phyloP scores from a whole-genome alignment of 2,113 vertebrate species.

The Guaruba guarouba region DNA sequence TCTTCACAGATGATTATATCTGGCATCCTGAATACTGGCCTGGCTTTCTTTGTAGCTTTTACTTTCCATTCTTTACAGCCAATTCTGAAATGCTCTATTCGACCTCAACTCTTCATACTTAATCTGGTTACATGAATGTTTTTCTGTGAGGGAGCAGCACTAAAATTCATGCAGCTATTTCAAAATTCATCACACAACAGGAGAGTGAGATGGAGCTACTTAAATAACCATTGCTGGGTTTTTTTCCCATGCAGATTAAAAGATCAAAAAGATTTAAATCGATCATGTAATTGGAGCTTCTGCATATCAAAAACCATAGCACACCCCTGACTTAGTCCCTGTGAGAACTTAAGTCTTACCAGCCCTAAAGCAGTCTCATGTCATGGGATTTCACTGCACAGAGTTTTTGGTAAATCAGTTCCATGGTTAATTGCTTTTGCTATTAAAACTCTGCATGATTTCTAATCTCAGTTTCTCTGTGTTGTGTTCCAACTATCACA shows the following conservation, averaged over 20 bases:
- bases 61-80: background rate
- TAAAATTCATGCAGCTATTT: background rate
- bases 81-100: background rate
- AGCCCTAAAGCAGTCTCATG: background rate
- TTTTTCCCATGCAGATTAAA: conserved; percentile 17
- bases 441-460: background rate
- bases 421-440: background rate
- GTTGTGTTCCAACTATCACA: background rate
- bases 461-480: background rate
- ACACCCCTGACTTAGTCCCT: background rate
- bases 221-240: background rate
- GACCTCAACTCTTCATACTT: background rate
- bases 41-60: background rate
- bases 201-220: background rate
- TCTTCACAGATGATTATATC: background rate
- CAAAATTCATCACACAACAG: background rate
- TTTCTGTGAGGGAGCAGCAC: background rate
- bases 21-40: background rate
- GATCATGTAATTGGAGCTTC: background rate
- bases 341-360: background rate
- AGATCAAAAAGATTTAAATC: conserved; percentile 19
- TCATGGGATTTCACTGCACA: background rate
- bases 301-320: background rate
- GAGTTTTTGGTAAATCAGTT: background rate
- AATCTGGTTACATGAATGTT: background rate